Conservation (phyloP, 2,113 vertebrate species). For the Salvelinus sp. region DNA sequence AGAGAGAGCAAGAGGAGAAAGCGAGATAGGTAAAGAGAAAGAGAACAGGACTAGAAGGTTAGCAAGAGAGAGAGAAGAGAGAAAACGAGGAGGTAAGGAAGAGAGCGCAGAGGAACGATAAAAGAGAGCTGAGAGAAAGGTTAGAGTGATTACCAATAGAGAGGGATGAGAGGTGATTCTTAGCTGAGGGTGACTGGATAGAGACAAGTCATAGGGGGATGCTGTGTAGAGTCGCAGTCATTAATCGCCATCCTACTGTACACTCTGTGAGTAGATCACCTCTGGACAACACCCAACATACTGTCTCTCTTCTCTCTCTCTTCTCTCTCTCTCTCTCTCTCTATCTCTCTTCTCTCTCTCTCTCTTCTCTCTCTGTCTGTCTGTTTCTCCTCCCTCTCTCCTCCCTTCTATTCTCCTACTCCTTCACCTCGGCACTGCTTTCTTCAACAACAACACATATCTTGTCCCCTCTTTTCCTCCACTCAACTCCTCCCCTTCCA, state of each 20-base stretch:
- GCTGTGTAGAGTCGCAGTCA: slow-evolving; percentile 15
- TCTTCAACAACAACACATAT: not conserved
- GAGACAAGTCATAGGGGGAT: slow-evolving; percentile 8
- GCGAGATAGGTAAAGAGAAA: no score
- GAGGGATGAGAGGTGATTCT: slow-evolving; percentile 8
- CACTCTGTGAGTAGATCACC: slow-evolving; percentile 10
- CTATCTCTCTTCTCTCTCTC: not conserved
- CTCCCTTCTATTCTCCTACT: not conserved
- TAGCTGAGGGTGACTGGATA: slow-evolving; percentile 26
- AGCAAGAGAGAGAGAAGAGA: not conserved
- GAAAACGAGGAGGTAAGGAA: not conserved
- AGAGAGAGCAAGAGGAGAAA: slow-evolving; percentile 9
- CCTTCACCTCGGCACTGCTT: not conserved
- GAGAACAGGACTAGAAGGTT: no score
- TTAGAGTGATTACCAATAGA: not conserved
- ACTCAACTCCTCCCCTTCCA: not conserved
- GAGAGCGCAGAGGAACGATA: not conserved
- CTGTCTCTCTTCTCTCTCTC: not conserved
- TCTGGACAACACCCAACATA: slow-evolving; percentile 19
- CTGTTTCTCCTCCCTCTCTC: not conserved
- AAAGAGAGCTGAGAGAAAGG: not conserved
- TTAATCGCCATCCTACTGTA: slow-evolving; percentile 27
- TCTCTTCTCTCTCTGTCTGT: no score
- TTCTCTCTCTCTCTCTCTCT: not conserved
- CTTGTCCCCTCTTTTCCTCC: not conserved